Evolutionary conservation across 2,888 invertebrate species (phyloP).

Genomic region (Ornithoptera priamus): DNA sequence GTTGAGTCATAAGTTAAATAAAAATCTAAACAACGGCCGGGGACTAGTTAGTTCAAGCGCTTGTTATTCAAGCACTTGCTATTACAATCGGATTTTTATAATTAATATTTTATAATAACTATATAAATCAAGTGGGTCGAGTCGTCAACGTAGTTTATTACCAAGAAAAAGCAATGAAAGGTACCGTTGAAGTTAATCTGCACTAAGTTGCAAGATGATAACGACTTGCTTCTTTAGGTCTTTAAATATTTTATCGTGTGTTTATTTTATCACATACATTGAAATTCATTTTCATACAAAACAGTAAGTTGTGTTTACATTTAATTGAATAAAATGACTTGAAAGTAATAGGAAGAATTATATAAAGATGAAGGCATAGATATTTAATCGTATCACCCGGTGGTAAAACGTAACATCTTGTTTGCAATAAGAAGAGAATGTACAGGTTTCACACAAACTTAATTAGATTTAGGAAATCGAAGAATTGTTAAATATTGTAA

Average conservation of each 20-base stretch:
- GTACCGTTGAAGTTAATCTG: conserved; percentile 43
- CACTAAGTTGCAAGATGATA: conserved; percentile 41
- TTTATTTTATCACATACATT: background rate
- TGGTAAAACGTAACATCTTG: too few relatives aligned
- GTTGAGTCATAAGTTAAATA: conserved; percentile 23
- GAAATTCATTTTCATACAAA: background rate
- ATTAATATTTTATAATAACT: conserved; percentile 9
- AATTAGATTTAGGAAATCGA: too few relatives aligned
- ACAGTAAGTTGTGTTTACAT: background rate
- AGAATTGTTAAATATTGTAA: too few relatives aligned
- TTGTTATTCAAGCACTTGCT: background rate
- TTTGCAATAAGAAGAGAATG: too few relatives aligned
- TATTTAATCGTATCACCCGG: too few relatives aligned
- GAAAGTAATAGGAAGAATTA: too few relatives aligned
- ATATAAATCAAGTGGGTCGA: conserved; percentile 12
- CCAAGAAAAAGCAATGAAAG: conserved; percentile 63
- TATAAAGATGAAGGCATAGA: too few relatives aligned
- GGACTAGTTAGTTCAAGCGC: background rate
- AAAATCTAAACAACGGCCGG: conserved; percentile 3
- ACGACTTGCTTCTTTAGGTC: conserved; percentile 9
- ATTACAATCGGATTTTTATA: background rate
- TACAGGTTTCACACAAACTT: too few relatives aligned
- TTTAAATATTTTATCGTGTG: background rate
- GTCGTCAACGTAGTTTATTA: conserved; percentile 31
- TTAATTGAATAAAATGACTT: background rate